Conservation (phyloP, 2,888 invertebrate species). For the Stenchaetothrips biformis region DNA sequence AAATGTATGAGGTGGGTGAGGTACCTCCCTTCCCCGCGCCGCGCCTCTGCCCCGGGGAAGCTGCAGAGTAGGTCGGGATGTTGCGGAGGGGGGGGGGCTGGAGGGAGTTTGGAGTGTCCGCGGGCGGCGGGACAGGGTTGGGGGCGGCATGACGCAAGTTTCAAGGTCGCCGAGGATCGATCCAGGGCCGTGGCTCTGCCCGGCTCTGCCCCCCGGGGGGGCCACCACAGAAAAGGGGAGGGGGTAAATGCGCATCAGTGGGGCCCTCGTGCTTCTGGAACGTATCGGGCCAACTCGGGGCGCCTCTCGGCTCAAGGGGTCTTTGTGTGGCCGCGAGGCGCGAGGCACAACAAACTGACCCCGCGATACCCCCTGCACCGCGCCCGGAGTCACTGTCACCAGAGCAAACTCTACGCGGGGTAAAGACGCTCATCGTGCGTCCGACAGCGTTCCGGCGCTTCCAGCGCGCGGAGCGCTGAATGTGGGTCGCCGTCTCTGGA, state of each 20-base stretch:
- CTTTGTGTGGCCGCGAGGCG: too few relatives aligned
- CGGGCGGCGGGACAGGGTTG: neutral
- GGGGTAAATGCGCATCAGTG: neutral
- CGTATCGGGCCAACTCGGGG: neutral
- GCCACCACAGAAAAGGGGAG: neutral
- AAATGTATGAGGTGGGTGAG: neutral
- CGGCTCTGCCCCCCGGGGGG: neutral
- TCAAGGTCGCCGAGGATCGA: neutral
- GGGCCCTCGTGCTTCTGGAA: neutral
- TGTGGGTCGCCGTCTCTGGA: too few relatives aligned
- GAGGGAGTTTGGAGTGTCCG: neutral
- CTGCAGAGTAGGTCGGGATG: neutral
- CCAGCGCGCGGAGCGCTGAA: too few relatives aligned
- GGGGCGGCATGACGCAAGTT: neutral
- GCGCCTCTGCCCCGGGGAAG: neutral
- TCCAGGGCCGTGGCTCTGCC: neutral
- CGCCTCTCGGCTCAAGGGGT: neutral
- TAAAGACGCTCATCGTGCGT: too few relatives aligned
- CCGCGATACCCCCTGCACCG: too few relatives aligned
- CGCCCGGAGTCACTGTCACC: too few relatives aligned
- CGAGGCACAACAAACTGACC: too few relatives aligned
- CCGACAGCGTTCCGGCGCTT: too few relatives aligned
- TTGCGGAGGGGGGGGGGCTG: neutral
- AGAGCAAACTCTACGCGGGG: too few relatives aligned
- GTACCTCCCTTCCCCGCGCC: neutral